Base-by-base conservation (phyloP, 2,113 vertebrate species). In the Chaetops frenatus region DNA sequence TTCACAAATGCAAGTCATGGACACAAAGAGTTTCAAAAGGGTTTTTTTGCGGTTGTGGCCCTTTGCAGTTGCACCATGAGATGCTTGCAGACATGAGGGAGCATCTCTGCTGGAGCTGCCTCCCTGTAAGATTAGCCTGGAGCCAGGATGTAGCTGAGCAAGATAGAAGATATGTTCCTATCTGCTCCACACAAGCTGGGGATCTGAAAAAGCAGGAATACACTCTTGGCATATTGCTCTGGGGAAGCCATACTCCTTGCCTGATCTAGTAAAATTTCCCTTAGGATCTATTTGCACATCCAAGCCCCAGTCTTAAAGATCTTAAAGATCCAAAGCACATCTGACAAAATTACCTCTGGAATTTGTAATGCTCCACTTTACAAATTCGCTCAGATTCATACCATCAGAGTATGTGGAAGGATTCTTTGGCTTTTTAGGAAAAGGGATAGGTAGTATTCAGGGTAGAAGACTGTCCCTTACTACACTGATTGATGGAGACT, bases 71-170 rank as follows among this genome's bases (percentile, higher is more conserved):
- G 45, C 48, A 27, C 58, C 28, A 4, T 13, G 27, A 82, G 40
- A 33, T 65, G 84, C 17, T 33, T 65, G 45, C 33, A 79, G 62
- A 35, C 12, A 3, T 21, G 38, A 79, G 31, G 35, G 22, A 86
- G 31, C 22, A 48, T n/a, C 17, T 57, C 66, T 92, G 18, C 44
- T 88, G 81, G 36, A 87, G 31, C 58, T 83, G 27, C 29, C 40
- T 80, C 53, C 66, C 35, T 56, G 35, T 56, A 33, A 83, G 48
- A 57, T 69, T 79, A 82, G 20, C 78, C 45, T 76, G 48, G 8
- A 82, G 40, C 24, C 58, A 65, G 53, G 51, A 79, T 0, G 0
- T 24, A 36, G 61, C 28, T 2, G 1, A 67, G 20, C 6, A 72
- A 19, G 22, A 53, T 44, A 27, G 48, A 73, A 47, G 45, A 23